Evolutionary conservation across 2,888 invertebrate species (phyloP).

Genomic region (Eucera pruinosa): DNA sequence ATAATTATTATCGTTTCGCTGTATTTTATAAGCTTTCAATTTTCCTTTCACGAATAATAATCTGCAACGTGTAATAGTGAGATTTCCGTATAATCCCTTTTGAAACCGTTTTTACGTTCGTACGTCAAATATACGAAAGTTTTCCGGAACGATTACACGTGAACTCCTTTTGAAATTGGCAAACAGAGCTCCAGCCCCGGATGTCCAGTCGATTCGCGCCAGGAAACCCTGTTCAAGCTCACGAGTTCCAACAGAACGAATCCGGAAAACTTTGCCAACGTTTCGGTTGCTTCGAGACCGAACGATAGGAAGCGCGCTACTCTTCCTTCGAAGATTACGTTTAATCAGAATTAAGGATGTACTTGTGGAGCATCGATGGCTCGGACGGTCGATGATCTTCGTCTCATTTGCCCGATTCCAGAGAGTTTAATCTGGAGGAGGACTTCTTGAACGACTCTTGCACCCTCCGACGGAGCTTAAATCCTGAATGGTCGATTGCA

Average conservation of each 20-base stretch:
- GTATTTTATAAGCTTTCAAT: no score
- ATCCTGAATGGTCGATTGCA: slow-evolving; percentile 30
- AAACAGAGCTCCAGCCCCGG: slow-evolving; percentile 25
- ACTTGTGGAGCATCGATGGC: slow-evolving; percentile 53
- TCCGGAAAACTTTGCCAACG: slow-evolving; percentile 54
- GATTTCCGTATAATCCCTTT: no score
- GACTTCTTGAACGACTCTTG: slow-evolving; percentile 29
- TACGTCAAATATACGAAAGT: slow-evolving; percentile 15
- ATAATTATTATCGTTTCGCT: no score
- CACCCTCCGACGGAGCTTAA: slow-evolving; percentile 15
- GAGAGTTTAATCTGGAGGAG: slow-evolving; percentile 59
- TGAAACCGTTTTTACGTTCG: no score
- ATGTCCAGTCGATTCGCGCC: slow-evolving; percentile 53
- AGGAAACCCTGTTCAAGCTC: slow-evolving; percentile 45
- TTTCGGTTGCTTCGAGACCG: background rate
- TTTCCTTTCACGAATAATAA: no score
- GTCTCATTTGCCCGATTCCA: slow-evolving; percentile 62
- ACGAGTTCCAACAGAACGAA: slow-evolving; percentile 34
- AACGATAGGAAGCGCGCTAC: slow-evolving; percentile 32
- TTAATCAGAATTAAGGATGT: slow-evolving; percentile 70
- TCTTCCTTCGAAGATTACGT: slow-evolving; percentile 58
- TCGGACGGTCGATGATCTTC: slow-evolving; percentile 49
- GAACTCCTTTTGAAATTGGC: slow-evolving; percentile 40
- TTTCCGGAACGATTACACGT: slow-evolving; percentile 18
- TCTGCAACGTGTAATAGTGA: no score